Evolutionary conservation across 2,888 invertebrate species (phyloP).

Genomic region (Lochmaea capreae): DNA sequence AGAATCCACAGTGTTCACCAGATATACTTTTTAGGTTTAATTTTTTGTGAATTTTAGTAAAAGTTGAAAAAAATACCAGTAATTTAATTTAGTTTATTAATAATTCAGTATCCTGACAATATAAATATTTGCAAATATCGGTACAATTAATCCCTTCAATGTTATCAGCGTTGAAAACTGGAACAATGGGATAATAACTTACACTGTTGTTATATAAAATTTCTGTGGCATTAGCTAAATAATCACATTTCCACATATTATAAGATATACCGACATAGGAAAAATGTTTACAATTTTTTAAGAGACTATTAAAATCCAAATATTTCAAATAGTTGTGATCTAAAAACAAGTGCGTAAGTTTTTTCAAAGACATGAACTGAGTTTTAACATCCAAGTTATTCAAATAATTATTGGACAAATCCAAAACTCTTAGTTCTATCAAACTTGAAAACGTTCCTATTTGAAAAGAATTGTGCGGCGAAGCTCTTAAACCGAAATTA

Average conservation of each 20-base stretch:
- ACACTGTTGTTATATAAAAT: conserved; percentile 18
- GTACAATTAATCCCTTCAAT: conserved; percentile 35
- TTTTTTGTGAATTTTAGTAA: too few relatives aligned
- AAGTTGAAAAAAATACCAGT: not conserved
- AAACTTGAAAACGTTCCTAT: conserved; percentile 18
- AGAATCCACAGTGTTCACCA: too few relatives aligned
- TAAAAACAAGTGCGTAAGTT: conserved; percentile 10
- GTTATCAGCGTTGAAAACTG: conserved; percentile 27
- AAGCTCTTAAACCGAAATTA: conserved; percentile 7
- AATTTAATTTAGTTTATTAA: not conserved
- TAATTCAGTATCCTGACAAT: conserved; percentile 10
- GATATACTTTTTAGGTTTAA: too few relatives aligned
- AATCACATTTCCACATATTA: conserved; percentile 29
- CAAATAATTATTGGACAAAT: conserved; percentile 21
- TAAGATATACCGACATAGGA: conserved; percentile 23
- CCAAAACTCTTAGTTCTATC: conserved; percentile 16
- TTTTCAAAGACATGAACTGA: conserved; percentile 18
- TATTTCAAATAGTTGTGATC: conserved; percentile 29
- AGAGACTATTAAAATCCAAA: conserved; percentile 17
- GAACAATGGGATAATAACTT: conserved; percentile 15
- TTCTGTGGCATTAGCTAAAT: conserved; percentile 18
- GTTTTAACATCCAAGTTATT: conserved; percentile 13
- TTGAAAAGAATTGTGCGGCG: conserved; percentile 12
- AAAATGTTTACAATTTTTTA: conserved; percentile 19
- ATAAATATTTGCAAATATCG: conserved; percentile 35